Base-by-base conservation (phyloP, 2,888 invertebrate species). In the Achlya flavicornis region DNA sequence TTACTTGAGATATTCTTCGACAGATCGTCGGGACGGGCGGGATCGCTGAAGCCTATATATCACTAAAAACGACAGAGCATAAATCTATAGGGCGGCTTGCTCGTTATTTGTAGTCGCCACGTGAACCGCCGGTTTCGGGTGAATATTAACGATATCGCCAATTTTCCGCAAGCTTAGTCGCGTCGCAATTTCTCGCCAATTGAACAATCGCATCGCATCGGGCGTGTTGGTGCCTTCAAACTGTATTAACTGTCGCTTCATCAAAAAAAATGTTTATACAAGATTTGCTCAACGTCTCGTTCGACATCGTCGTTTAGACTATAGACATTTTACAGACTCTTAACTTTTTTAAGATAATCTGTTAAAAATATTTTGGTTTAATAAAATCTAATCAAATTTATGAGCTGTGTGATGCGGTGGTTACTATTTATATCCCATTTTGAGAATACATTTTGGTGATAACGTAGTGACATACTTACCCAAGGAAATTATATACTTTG, bases 91-190 rank as follows among this genome's bases (percentile, higher is more conserved):
- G 81, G 86, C 83, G 81, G 87, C 90, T 90, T 85, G 84, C 88
- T 89, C 86, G 92, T 93, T 92, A 92, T 92, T 93, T 91, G 92
- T 90, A 91, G 93, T 91, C 91, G 89, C 92, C 90, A 91, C 91
- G 92, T 92, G 91, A 91, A 89, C 87, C 89, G 84, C 83, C 80
- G 85, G 90, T 92, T 92, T 92, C 89, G 90, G 93, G 91, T 93
- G 93, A 93, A 93, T 93, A 93, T 93, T 93, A 93, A 93, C 92
- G 91, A 92, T 93, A 93, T 92, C 92, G 91, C 89, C 93, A 92
- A 93, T 93, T 93, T 93, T 93, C 91, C 91, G 87, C 87, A 84
- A 92, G 92, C 88, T 93, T 92, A 92, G 86, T 84, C 88, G 82
- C 92, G 90, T 87, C 89, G 92, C 92, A 93, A 93, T 93, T 93